Evolutionary conservation across 2,888 invertebrate species (phyloP).

Genomic region (Octodonta nipae): DNA sequence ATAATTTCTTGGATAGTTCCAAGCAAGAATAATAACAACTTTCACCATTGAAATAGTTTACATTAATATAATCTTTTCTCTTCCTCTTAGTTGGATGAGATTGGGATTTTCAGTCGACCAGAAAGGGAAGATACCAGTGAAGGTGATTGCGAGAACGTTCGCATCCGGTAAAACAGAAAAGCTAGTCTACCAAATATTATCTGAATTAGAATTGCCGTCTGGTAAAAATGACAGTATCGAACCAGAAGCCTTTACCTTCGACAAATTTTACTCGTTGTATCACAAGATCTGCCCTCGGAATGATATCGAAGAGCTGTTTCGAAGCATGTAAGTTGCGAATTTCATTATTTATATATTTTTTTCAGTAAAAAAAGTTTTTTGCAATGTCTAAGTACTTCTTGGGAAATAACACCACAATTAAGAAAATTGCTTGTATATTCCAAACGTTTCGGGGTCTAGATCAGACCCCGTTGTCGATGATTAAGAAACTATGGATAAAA

Average conservation of each 20-base stretch:
- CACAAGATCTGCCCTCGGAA: conserved; percentile 98
- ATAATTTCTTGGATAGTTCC: neutral
- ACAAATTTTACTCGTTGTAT: conserved; percentile 95
- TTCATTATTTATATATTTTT: too few relatives aligned
- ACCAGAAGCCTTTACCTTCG: conserved; percentile 88
- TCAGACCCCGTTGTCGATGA: too few relatives aligned
- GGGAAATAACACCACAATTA: too few relatives aligned
- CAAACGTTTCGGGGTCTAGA: too few relatives aligned
- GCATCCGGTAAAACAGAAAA: conserved; percentile 99
- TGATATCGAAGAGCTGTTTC: conserved; percentile 95
- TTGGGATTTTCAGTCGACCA: conserved; percentile 87
- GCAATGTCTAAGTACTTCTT: too few relatives aligned
- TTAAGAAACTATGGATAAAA: too few relatives aligned
- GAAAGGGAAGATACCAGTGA: conserved; percentile 90
- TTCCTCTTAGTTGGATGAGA: conserved; percentile 94
- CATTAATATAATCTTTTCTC: too few relatives aligned
- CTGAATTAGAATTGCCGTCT: conserved; percentile 83
- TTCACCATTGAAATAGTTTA: too few relatives aligned
- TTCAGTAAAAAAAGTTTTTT: too few relatives aligned
- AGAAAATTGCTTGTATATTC: too few relatives aligned
- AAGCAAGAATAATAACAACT: neutral
- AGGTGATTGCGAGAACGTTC: conserved; percentile 91
- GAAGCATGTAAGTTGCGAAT: conserved; percentile 86
- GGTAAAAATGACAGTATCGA: conserved; percentile 95
- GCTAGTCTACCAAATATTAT: conserved; percentile 89